Percentiles rank a stretch among this genome's conserved stretches.
Evolutionary conservation across 2,797 vertebrate genomes (phyloP).

Genomic region (Pipistrellus kuhlii): DNA sequence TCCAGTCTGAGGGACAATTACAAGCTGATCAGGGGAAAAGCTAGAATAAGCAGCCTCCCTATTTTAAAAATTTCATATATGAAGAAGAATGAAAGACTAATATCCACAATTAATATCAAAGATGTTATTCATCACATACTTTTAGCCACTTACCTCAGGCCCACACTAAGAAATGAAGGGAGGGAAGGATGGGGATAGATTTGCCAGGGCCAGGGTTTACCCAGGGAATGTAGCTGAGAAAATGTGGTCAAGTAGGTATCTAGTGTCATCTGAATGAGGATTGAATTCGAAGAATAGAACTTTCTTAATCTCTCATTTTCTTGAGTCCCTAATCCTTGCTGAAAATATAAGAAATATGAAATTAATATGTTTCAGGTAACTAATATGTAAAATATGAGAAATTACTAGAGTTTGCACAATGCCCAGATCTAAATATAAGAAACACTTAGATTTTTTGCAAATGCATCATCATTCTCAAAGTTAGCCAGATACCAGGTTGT

Average conservation of each 20-base stretch:
- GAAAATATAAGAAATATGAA: not conserved
- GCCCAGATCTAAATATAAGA: not conserved
- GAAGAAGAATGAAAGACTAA: slow-evolving; percentile 3
- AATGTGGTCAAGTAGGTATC: not conserved
- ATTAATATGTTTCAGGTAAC: not conserved
- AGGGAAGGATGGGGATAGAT: not conserved
- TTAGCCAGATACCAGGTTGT: not conserved
- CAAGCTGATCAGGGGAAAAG: not conserved
- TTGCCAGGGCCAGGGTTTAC: not conserved
- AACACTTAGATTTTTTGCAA: slow-evolving; percentile 8
- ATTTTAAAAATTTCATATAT: not conserved
- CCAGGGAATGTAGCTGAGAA: not conserved
- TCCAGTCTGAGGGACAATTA: not conserved
- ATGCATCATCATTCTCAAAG: not conserved
- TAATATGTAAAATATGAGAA: not conserved
- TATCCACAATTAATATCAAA: not conserved
- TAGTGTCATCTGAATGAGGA: not conserved
- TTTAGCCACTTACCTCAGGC: not conserved
- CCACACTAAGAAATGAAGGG: not conserved
- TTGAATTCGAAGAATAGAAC: not conserved
- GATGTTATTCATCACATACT: not conserved
- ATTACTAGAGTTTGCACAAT: not conserved
- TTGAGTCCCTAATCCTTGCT: not conserved
- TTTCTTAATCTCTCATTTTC: not conserved
- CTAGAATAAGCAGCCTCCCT: not conserved